Conservation (phyloP, 2,888 invertebrate genomes). For the Phortica okadai region DNA sequence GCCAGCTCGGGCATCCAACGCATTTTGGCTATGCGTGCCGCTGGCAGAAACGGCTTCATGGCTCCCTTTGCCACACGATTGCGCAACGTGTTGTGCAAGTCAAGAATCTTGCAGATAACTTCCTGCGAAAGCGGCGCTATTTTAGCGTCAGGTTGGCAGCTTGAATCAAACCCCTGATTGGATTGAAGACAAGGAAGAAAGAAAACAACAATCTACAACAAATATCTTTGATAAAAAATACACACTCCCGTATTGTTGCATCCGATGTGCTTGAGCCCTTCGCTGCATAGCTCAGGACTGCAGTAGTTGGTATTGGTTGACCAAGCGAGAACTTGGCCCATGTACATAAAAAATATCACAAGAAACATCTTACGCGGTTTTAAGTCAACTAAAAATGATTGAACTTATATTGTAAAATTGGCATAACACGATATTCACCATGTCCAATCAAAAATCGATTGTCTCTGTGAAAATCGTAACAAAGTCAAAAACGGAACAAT, state of each 20-base stretch:
- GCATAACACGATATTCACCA: background rate
- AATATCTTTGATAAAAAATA: background rate
- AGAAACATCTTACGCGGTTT: no score
- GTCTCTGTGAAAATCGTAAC: no score
- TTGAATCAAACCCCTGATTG: background rate
- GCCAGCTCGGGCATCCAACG: constrained; percentile 44
- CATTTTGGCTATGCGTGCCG: constrained; percentile 48
- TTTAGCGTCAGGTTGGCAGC: background rate
- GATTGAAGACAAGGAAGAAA: no score
- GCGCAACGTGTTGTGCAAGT: background rate
- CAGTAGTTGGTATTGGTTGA: background rate
- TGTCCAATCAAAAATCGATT: background rate
- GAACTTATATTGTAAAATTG: background rate
- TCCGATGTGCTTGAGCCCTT: background rate
- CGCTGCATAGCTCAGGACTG: background rate
- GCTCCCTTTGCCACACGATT: constrained; percentile 9
- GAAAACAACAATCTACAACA: no score
- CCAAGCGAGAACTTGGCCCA: background rate
- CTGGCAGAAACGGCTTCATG: constrained; percentile 28
- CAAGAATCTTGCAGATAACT: constrained; percentile 6
- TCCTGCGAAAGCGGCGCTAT: background rate
- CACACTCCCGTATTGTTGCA: background rate
- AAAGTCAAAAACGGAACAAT: no score
- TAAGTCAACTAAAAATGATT: background rate
- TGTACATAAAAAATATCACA: background rate